phyloP scores from a whole-genome alignment of 2,888 invertebrate genomes.

The Drosophila prostipennis region DNA sequence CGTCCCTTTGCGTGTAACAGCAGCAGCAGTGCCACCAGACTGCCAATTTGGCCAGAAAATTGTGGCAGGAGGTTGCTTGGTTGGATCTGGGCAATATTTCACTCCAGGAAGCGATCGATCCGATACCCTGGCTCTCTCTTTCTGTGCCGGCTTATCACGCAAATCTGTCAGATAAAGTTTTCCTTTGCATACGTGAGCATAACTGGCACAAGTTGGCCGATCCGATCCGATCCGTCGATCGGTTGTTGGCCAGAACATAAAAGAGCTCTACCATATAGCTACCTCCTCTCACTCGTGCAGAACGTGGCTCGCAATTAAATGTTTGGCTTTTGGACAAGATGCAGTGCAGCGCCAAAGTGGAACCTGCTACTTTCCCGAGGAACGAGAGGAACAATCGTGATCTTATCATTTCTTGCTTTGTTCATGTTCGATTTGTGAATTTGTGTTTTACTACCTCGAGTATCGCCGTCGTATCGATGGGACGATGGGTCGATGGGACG shows the following conservation, averaged over 20 bases:
- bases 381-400: slow-evolving; percentile 62
- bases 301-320: slow-evolving; percentile 77
- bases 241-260: neutral
- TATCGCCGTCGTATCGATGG: slow-evolving; percentile 22
- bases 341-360: slow-evolving; percentile 53
- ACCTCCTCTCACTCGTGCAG: slow-evolving; percentile 51
- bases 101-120: slow-evolving; percentile 63
- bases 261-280: neutral
- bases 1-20: slow-evolving; percentile 62
- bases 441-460: slow-evolving; percentile 65
- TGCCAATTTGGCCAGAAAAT: slow-evolving; percentile 64
- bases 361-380: slow-evolving; percentile 65
- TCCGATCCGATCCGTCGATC: slow-evolving; percentile 19
- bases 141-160: slow-evolving; percentile 67
- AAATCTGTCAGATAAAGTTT: slow-evolving; percentile 75
- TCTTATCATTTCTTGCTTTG: slow-evolving; percentile 75
- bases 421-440: slow-evolving; percentile 78
- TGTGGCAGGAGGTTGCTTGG: slow-evolving; percentile 29
- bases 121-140: slow-evolving; percentile 1
- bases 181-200: slow-evolving; percentile 69
- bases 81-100: slow-evolving; percentile 65
- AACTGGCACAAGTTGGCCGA: slow-evolving; percentile 56
- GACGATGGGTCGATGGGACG: slow-evolving; percentile 2
- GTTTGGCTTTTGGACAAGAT: slow-evolving; percentile 57
- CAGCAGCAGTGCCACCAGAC: slow-evolving; percentile 25